Percentiles rank a stretch among this genome's conserved stretches.
These are phyloP conservation scores for Hystrix cristata DNA, from an alignment of 2,113 vertebrate species.

Conservation along the genomic window DNA sequence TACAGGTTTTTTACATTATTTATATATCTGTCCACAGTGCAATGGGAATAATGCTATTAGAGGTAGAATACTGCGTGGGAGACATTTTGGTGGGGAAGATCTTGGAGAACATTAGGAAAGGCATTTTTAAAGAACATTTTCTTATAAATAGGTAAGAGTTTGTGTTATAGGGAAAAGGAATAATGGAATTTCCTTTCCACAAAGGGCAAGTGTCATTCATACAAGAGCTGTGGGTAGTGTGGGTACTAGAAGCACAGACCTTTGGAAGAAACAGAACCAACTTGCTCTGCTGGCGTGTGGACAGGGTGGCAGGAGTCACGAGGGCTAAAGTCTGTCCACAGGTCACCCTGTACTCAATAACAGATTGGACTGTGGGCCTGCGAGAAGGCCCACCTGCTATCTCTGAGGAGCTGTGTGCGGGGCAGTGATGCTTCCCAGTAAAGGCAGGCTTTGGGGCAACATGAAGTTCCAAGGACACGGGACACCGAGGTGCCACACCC, in stretches of 20 bases:
- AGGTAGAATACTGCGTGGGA: background rate
- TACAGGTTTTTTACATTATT: background rate
- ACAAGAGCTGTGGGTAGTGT: background rate
- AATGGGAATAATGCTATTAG: background rate
- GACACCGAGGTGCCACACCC: no score
- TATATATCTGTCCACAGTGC: background rate
- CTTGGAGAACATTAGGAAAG: background rate
- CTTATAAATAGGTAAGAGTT: background rate
- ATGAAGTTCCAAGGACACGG: background rate
- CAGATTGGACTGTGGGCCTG: background rate
- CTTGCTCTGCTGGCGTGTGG: background rate
- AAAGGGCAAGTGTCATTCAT: background rate
- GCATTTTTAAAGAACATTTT: background rate
- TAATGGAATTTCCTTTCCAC: background rate
- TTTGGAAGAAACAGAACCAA: background rate
- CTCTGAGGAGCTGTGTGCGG: background rate
- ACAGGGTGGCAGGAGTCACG: background rate
- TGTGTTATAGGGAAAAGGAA: background rate
- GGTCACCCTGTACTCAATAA: accelerated
- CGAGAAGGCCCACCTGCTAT: accelerated
- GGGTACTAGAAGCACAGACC: background rate
- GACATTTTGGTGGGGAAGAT: background rate
- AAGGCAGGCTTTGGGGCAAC: background rate
- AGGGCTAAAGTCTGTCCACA: background rate
- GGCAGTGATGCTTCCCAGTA: background rate